A percentile compares a stretch with the other conserved stretches of the same genome.
Conservation (phyloP, 2,113 vertebrate species). For the Hippopotamus amphibius region DNA sequence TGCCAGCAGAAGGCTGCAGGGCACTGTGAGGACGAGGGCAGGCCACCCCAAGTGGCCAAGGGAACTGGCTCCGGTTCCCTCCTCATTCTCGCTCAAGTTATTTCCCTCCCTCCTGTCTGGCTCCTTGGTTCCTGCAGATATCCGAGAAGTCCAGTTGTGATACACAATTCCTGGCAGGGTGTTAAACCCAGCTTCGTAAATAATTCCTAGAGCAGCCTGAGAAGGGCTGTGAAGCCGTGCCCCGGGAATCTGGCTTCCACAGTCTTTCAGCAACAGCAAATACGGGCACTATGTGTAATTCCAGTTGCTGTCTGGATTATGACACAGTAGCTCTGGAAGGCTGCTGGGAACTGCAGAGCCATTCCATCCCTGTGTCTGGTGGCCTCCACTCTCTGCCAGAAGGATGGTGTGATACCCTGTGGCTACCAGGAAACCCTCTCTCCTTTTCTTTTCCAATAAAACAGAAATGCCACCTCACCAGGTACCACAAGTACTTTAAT, state of each 20-base stretch:
- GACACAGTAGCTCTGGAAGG: background rate
- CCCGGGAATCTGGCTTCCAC: background rate
- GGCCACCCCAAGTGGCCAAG: background rate
- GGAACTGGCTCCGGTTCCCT: background rate
- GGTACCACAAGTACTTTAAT: background rate
- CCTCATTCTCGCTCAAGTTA: background rate
- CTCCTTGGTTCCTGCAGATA: background rate
- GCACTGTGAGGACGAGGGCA: background rate
- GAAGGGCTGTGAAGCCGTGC: background rate
- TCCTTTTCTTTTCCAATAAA: background rate
- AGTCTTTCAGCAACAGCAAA: background rate
- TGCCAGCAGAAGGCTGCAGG: slow-evolving; percentile 28
- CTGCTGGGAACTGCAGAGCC: background rate
- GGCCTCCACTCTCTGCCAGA: background rate
- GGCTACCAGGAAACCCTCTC: background rate
- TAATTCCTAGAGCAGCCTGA: background rate
- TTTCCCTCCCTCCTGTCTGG: background rate
- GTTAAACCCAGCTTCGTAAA: background rate
- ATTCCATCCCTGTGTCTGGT: background rate
- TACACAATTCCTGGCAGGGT: background rate
- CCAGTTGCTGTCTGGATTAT: background rate
- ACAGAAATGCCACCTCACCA: background rate
- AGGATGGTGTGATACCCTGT: background rate
- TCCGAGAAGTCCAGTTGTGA: background rate
- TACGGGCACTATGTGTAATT: accelerated